Evolutionary conservation across 2,113 vertebrate species (phyloP).

Genomic region (Pyxicephalus adspersus): DNA sequence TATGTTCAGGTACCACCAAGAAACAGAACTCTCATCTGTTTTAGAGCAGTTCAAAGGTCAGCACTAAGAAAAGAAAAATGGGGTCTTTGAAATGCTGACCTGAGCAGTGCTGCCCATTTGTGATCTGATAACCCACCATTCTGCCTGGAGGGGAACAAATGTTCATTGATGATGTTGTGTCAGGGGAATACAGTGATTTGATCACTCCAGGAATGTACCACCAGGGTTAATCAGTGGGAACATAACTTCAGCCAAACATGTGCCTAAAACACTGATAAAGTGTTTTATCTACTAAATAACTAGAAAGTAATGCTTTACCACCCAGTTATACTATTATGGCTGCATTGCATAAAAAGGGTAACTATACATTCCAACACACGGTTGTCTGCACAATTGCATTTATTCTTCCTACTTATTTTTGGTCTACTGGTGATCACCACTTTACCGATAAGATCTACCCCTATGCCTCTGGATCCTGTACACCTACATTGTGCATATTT

Average conservation of each 20-base stretch:
- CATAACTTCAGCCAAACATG: background rate
- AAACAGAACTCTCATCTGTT: background rate
- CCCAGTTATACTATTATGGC: no score
- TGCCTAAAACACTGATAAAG: background rate
- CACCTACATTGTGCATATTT: no score
- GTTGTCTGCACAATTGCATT: no score
- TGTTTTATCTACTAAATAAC: no score
- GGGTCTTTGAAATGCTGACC: background rate
- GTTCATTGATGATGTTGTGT: conserved; percentile 13
- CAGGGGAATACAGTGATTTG: background rate
- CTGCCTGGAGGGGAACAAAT: background rate
- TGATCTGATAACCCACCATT: background rate
- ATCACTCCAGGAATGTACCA: background rate
- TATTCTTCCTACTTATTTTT: no score
- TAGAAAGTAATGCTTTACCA: no score
- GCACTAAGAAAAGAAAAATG: background rate
- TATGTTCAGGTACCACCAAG: background rate
- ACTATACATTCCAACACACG: no score
- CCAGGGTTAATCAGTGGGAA: no score
- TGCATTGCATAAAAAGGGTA: no score
- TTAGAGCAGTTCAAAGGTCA: background rate
- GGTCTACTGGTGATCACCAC: no score
- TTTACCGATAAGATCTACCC: no score
- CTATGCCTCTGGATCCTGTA: no score
- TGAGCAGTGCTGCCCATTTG: background rate